Base-by-base conservation (phyloP, 1,140 invertebrate species). In the Phymorhynchus buccinoides region DNA sequence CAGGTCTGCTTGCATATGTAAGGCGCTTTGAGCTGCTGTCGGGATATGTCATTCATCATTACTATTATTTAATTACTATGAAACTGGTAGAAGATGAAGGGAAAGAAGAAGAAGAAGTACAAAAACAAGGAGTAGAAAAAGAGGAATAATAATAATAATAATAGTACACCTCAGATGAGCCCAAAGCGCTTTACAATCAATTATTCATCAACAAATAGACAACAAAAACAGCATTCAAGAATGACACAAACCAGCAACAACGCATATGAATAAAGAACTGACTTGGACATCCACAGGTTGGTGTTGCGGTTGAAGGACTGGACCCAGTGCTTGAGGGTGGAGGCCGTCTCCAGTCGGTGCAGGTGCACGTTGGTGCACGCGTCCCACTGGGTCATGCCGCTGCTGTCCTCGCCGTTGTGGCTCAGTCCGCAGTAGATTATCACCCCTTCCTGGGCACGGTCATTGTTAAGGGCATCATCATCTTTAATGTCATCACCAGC, bases 221-320 rank as follows among this genome's bases (percentile, higher is more conserved):
- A n/a, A n/a, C n/a, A n/a, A n/a, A n/a, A n/a, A n/a, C n/a, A n/a
- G n/a, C n/a, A n/a, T n/a, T n/a, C n/a, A n/a, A n/a, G n/a, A n/a
- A n/a, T n/a, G n/a, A n/a, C n/a, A n/a, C n/a, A n/a, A n/a, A n/a
- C n/a, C n/a, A n/a, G n/a, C n/a, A n/a, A n/a, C n/a, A n/a, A n/a
- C n/a, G n/a, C n/a, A 14, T 16, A 62, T n/a, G 14, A 62, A 62
- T 62, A n/a, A 35, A 30, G 71, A 12, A 56, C 42, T 94, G 92
- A 98, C 93, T 97, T 96, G 0, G 96, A 96, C 77, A 97, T 96
- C 97, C 98, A 99, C 39, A 96, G 94, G 93, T 99, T 99, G 0
- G 98, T 99, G 90, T 98, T 98, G 77, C 96, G 96, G 92, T 99
- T 99, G 91, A 99, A 99, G 18, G 97, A 96, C 84, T 95, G 93